Conservation (phyloP, 2,113 vertebrate genomes). For the Hemiscyllium ocellatum region DNA sequence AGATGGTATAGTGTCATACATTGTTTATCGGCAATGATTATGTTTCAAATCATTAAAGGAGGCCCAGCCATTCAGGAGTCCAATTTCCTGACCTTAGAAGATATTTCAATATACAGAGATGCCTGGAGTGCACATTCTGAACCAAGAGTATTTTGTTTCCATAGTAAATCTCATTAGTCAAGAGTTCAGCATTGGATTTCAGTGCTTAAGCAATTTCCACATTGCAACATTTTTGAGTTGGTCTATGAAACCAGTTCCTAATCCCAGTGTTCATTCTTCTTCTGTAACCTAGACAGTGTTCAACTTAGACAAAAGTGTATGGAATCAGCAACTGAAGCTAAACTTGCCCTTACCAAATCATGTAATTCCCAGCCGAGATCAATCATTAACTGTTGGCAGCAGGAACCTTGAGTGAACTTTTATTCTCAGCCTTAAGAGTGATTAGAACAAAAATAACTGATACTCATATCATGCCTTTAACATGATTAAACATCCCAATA, state of each 20-base stretch:
- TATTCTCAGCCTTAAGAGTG: neutral
- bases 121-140: neutral
- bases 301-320: neutral
- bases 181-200: neutral
- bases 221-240: neutral
- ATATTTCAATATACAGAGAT: neutral
- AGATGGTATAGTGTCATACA: neutral
- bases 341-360: neutral
- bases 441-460: neutral
- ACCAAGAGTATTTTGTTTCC: slow-evolving; percentile 18
- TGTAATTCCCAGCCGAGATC: neutral
- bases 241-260: too few relatives aligned
- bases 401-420: neutral
- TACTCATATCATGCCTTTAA: neutral
- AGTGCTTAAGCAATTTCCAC: neutral
- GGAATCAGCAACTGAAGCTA: neutral
- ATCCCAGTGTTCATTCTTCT: neutral
- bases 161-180: slow-evolving; percentile 20
- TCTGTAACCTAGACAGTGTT: neutral
- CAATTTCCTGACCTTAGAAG: slow-evolving; percentile 5
- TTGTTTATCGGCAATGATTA: slow-evolving; percentile 8
- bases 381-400: neutral
- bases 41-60: neutral
- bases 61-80: neutral
- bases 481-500: neutral